A percentile compares a stretch with the other conserved stretches of the same genome.
Conservation (phyloP, 2,888 invertebrate species). For the Ceratothoa steindachneri region DNA sequence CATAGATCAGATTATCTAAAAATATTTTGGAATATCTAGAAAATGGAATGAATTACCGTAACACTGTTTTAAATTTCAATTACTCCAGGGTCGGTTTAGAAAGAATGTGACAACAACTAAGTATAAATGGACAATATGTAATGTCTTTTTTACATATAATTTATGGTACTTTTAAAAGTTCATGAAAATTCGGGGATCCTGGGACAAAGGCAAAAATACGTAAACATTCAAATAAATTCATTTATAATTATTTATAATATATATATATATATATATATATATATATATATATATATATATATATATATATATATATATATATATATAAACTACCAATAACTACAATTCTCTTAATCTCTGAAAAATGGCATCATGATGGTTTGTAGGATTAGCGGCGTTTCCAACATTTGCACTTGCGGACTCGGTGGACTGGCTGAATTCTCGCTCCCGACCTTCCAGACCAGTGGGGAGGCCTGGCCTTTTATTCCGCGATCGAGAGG, state of each 20-base stretch:
- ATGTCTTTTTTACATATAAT: too few relatives aligned
- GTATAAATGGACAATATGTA: too few relatives aligned
- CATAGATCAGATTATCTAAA: too few relatives aligned
- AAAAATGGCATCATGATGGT: conserved; percentile 32
- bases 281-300: not conserved
- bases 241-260: not conserved
- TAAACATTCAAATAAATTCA: too few relatives aligned
- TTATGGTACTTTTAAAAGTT: too few relatives aligned
- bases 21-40: too few relatives aligned
- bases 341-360: conserved; percentile 40
- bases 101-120: too few relatives aligned
- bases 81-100: too few relatives aligned
- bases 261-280: not conserved
- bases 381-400: not conserved
- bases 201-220: too few relatives aligned
- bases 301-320: not conserved
- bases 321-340: not conserved
- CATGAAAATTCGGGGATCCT: too few relatives aligned
- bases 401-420: not conserved
- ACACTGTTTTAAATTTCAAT: too few relatives aligned
- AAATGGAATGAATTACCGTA: too few relatives aligned
- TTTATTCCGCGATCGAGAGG: conserved; percentile 38
- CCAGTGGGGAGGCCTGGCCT: conserved; percentile 39
- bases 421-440: conserved; percentile 3
- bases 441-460: conserved; percentile 36